Conservation (phyloP, 2,797 vertebrate species). For the Chelon auratus region DNA sequence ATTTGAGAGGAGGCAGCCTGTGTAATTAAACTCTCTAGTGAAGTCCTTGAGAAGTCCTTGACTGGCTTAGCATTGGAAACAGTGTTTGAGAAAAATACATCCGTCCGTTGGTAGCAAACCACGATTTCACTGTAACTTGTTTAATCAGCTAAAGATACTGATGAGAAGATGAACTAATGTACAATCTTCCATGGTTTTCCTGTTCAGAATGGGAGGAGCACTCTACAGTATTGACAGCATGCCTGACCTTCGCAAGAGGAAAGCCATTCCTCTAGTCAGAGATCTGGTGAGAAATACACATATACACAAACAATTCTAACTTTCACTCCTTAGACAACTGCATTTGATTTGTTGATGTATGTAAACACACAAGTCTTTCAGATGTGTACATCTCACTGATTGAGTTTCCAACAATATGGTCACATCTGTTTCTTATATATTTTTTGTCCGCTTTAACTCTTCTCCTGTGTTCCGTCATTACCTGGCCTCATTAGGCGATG, state of each 20-base stretch:
- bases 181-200: conserved; percentile 42
- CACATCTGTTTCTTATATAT: conserved; percentile 1
- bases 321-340: neutral
- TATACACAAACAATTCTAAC: conserved; percentile 6
- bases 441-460: conserved; percentile 15
- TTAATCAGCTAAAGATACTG: neutral
- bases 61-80: conserved; percentile 24
- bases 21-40: conserved; percentile 43
- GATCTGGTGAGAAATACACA: conserved; percentile 90
- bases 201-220: conserved; percentile 92
- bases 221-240: conserved; percentile 99
- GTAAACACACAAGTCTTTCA: conserved; percentile 1
- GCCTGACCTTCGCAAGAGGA: conserved; percentile 97
- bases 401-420: conserved; percentile 15
- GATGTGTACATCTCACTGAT: neutral
- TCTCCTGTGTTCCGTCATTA: conserved; percentile 30
- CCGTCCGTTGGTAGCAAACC: conserved; percentile 6
- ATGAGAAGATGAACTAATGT: conserved; percentile 5
- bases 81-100: conserved; percentile 24
- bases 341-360: conserved; percentile 14
- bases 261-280: conserved; percentile 94
- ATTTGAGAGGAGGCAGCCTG: conserved; percentile 32
- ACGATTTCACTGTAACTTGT: neutral
- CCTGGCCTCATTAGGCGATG: conserved; percentile 86
- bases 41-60: conserved; percentile 46